Percentiles rank a stretch among this genome's conserved stretches.
phyloP scores from a whole-genome alignment of 2,113 vertebrate species.

The Petrocephalus microphthalmus region DNA sequence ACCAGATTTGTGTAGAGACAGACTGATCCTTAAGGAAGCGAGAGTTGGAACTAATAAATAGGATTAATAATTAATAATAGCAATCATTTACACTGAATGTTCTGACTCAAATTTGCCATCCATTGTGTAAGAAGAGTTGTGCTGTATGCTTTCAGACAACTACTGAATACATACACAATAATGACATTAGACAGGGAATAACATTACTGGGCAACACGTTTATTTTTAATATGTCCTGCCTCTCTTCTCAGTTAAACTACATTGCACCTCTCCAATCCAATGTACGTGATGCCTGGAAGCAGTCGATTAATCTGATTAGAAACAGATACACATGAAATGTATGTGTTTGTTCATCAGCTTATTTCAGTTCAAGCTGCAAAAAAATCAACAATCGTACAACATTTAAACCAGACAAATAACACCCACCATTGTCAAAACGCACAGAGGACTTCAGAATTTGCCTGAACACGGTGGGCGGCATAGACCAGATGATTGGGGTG shows the following conservation, averaged over 20 bases:
- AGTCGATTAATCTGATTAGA: background rate
- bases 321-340: background rate
- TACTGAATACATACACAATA: background rate
- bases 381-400: background rate
- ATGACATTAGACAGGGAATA: background rate
- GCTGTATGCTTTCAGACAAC: background rate
- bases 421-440: background rate
- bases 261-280: background rate
- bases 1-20: background rate
- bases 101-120: background rate
- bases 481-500: background rate
- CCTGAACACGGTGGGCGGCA: background rate
- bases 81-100: background rate
- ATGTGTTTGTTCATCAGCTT: background rate
- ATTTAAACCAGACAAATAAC: background rate
- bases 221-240: background rate
- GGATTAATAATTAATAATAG: background rate
- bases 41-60: background rate
- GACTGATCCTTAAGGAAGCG: background rate
- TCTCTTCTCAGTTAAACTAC: background rate
- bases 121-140: background rate
- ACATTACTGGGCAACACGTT: background rate
- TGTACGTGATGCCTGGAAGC: background rate
- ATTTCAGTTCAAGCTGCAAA: background rate
- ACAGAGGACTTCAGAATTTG: background rate